Base-by-base conservation (phyloP, 2,888 invertebrate species). In the Archips crataeganus region DNA sequence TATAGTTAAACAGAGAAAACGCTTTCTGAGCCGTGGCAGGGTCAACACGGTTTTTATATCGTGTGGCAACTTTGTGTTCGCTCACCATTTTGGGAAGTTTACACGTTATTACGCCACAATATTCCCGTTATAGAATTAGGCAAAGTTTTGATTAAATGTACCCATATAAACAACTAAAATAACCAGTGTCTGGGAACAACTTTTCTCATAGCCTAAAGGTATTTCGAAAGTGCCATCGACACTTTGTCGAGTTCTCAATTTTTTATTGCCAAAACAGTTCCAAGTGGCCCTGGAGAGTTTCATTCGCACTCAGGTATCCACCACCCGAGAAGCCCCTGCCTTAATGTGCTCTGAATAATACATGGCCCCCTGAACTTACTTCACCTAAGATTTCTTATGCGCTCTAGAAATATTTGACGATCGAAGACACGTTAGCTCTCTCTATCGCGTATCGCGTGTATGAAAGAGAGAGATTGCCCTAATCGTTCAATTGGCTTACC, bases 311-410 rank as follows among this genome's bases (percentile, higher is more conserved):
- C 77, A 76, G 78, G 78, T 81, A 79, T 81, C 81, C 79, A 79
- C 79, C 80, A 77, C 76, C 77, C 75, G 72, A 74, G 79, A 79
- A 79, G 77, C 77, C 63, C 49, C 59, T 60, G 39, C 69, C 75
- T 75, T 82, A 83, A 84, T 82, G 80, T 82, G 73, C 75, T 70
- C 74, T 81, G 83, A 81, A 84, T 84, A 82, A 84, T 81, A 78
- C 78, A 84, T 83, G 42, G 71, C 75, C 77, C 77, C 71, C 76
- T 77, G 77, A 81, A 78, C 76, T 79, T 76, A 70, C 71, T 75
- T 66, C 65, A 15, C 49, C 51, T 66, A 39, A 54, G 45, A 65
- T 61, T 57, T 65, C 42, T 64, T 62, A 51, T 45, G 64, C 64
- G 59, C 45, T 71, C 57, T 57, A 15, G 47, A 62, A 39, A 71